Conservation (phyloP, 2,113 vertebrate species). For the Myrmecophaga tridactyla region DNA sequence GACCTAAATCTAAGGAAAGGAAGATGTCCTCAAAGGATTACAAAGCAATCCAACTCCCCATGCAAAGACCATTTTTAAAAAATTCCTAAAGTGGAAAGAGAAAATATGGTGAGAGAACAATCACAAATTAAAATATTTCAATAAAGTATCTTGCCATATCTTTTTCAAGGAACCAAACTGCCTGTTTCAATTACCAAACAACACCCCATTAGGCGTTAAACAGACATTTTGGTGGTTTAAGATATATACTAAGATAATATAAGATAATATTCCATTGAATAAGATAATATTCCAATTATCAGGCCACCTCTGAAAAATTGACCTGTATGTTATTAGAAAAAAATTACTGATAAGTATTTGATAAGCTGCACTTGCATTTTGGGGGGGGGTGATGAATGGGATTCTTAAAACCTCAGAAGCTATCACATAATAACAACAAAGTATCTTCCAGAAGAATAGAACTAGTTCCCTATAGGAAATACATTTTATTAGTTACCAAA, state of each 20-base stretch:
- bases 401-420: not conserved
- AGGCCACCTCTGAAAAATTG: not conserved
- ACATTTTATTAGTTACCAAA: conserved; percentile 11
- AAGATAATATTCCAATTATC: not conserved
- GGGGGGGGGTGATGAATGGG: not conserved
- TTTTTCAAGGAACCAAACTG: not conserved
- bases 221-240: not conserved
- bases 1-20: not conserved
- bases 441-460: not conserved
- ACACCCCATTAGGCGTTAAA: not conserved
- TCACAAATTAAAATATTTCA: not conserved
- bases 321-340: not conserved
- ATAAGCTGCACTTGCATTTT: not conserved
- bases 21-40: not conserved
- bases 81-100: not conserved
- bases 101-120: not conserved
- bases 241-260: no score
- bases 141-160: not conserved
- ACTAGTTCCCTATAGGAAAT: not conserved
- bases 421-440: not conserved
- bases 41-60: not conserved
- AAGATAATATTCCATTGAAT: not conserved
- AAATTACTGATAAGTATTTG: not conserved
- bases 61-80: not conserved
- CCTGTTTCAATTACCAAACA: not conserved